phyloP scores from a whole-genome alignment of 2,113 vertebrate genomes.

The Dromaius novaehollandiae region DNA sequence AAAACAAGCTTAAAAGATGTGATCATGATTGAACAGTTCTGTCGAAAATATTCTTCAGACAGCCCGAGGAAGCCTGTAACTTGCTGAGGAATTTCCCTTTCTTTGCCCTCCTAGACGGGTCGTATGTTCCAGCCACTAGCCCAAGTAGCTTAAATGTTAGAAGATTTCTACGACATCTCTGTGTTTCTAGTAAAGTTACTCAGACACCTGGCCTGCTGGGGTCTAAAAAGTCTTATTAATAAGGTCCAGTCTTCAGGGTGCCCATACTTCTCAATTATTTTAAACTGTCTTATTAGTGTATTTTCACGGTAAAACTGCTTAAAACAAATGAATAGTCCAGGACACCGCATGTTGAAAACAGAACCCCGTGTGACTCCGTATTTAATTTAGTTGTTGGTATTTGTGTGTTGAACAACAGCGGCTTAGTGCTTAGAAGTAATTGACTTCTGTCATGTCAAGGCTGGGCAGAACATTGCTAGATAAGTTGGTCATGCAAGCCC shows the following conservation, averaged over 20 bases:
- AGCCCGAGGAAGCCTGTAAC: background rate
- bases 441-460: background rate
- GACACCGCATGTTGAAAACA: background rate
- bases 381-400: background rate
- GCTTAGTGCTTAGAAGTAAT: background rate
- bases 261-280: background rate
- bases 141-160: background rate
- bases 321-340: background rate
- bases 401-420: background rate
- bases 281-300: background rate
- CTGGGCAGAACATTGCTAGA: background rate
- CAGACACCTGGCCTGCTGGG: fast-evolving
- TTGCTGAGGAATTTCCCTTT: background rate
- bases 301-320: background rate
- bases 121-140: fast-evolving
- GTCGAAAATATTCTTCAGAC: background rate
- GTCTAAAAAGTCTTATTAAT: background rate
- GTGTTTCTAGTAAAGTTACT: background rate
- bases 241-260: background rate
- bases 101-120: background rate
- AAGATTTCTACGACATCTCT: background rate
- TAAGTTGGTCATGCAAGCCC: background rate
- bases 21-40: background rate
- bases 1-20: background rate
- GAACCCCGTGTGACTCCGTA: fast-evolving